Evolutionary conservation across 1,140 invertebrate genomes (phyloP).

Genomic region (Scaptomyza montana): DNA sequence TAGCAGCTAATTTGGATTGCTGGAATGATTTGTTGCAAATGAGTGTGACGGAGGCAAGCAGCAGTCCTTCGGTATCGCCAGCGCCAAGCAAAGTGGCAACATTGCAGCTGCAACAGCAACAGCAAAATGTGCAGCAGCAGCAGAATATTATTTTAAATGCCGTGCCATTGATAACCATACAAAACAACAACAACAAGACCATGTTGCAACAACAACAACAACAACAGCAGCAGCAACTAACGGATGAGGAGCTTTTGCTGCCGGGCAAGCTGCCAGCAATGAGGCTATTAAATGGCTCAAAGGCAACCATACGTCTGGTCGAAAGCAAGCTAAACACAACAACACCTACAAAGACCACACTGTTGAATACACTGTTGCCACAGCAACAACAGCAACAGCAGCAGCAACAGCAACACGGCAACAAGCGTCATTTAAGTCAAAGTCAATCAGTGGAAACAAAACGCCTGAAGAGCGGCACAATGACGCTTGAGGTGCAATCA

Average conservation of each 20-base stretch:
- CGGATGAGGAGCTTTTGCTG: constrained; percentile 45
- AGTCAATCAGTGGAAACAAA: constrained; percentile 65
- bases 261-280: constrained; percentile 54
- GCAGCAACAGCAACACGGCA: constrained; percentile 62
- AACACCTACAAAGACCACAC: constrained; percentile 34
- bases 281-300: constrained; percentile 62
- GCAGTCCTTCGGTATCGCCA: constrained; percentile 65
- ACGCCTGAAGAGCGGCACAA: constrained; percentile 66
- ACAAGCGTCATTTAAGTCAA: constrained; percentile 66
- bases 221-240: constrained; percentile 48
- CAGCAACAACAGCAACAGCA: constrained; percentile 55
- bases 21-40: constrained; percentile 82
- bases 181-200: constrained; percentile 60
- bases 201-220: constrained; percentile 49
- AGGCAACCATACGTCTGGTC: constrained; percentile 66
- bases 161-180: constrained; percentile 82
- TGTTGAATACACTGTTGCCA: constrained; percentile 48
- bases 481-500: constrained; percentile 61
- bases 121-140: constrained; percentile 64
- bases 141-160: constrained; percentile 78
- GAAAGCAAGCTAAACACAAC: constrained; percentile 49
- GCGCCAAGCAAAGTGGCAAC: constrained; percentile 57
- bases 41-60: constrained; percentile 59
- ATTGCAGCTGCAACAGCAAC: constrained; percentile 58
- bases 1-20: constrained; percentile 78